phyloP scores from a whole-genome alignment of 2,113 vertebrate species.

The Tragelaphus imberbis region DNA sequence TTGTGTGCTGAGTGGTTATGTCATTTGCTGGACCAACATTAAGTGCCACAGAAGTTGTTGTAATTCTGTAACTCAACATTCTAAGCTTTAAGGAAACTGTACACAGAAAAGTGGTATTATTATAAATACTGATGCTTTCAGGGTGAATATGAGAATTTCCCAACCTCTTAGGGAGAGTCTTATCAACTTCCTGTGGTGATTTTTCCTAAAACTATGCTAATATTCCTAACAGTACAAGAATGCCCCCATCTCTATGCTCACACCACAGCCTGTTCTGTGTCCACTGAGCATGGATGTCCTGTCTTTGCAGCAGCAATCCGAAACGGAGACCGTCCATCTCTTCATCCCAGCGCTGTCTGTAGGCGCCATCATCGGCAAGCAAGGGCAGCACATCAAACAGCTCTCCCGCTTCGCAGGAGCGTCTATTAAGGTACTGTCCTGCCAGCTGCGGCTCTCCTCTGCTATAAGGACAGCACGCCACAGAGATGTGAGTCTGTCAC shows the following conservation, averaged over 20 bases:
- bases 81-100: background rate
- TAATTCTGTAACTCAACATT: background rate
- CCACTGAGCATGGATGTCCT: background rate
- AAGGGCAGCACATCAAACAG: conserved; percentile 99
- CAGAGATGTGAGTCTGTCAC: background rate
- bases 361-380: conserved; percentile 98
- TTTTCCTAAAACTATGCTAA: background rate
- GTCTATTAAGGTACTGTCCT: conserved; percentile 92
- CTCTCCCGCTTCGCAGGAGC: conserved; percentile 97
- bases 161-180: background rate
- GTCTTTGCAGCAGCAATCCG: conserved; percentile 84
- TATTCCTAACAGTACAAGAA: background rate
- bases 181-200: background rate
- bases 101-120: background rate
- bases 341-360: conserved; percentile 97
- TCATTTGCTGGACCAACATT: background rate
- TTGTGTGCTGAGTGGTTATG: background rate
- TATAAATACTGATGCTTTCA: background rate
- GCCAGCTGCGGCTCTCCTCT: conserved; percentile 37
- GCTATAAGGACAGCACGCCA: conserved; percentile 15
- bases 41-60: background rate
- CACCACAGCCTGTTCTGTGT: background rate
- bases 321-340: conserved; percentile 96
- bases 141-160: background rate
- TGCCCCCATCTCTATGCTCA: background rate